Base-by-base conservation (phyloP, 2,888 invertebrate species). In the Pachliopta kotzebuea region DNA sequence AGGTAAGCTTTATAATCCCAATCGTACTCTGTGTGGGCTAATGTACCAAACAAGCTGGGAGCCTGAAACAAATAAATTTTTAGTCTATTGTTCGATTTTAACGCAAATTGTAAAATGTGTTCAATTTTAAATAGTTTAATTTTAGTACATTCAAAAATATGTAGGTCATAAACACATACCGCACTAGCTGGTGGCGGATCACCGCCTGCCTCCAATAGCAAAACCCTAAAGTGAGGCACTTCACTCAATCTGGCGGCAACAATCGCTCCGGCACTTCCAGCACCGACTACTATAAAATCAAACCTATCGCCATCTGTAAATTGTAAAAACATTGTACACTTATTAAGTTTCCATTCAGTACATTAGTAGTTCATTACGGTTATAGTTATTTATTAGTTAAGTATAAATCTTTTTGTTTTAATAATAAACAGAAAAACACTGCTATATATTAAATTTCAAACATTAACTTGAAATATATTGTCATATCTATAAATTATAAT, bases 141-240 rank as follows among this genome's bases (percentile, higher is more conserved):
- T 18, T 45, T n/a, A 45, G n/a, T 45, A 8, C 6, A 42, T 18
- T 17, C 11, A 31, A 31, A 31, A 9, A 8, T 0, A 31, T 7
- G 11, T 31, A 9, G 8, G 9, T 31, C 11, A 11, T 2, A 31
- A 31, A 31, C 3, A 54, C 63, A 57, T 64, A 80, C 80, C 75
- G 78, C 77, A 58, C 80, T 78, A 6, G 74, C 72, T 0, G 70
- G 67, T 2, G 79, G 76, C 14, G 81, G 81, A 55, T 79, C 73
- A 0, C 80, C 80, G 1, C 80, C 81, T 1, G 79, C 79, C 49
- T 81, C 81, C 1, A 81, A 65, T 7, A 81, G 71, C 29, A 81
- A 70, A 6, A 80, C 74, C 1, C 65, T 72, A 76, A 77, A 76
- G 17, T 73, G 65, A 6, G 71, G 60, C 9, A 76, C 67, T 63